These are phyloP conservation scores for Hippotragus niger DNA, from an alignment of 2,113 vertebrate genomes.

Conservation along the genomic window DNA sequence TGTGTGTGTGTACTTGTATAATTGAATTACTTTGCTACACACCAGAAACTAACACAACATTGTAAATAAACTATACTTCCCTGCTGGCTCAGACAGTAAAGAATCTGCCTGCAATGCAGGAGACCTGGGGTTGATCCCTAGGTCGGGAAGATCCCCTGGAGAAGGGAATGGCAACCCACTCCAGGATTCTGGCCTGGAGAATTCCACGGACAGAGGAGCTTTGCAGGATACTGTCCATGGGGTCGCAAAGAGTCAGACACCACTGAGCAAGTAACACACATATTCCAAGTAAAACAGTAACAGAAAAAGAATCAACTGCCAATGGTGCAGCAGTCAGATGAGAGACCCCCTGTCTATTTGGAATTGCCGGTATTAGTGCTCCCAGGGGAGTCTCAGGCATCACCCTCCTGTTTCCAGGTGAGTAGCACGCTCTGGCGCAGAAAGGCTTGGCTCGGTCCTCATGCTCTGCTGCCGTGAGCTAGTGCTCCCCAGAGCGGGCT, in stretches of 20 bases:
- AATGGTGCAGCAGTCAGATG: neutral
- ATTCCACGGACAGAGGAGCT: neutral
- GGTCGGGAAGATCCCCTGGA: neutral
- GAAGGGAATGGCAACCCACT: neutral
- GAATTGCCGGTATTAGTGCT: neutral
- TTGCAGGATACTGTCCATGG: neutral
- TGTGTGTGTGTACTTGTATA: neutral
- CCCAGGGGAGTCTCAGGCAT: neutral
- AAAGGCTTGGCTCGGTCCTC: neutral
- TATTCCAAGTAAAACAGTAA: neutral
- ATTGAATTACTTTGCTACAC: neutral
- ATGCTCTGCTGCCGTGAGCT: neutral
- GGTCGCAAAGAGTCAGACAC: neutral
- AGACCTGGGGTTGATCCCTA: neutral
- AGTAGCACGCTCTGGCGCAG: neutral
- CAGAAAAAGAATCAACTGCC: neutral
- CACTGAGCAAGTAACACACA: neutral
- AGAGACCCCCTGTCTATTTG: neutral
- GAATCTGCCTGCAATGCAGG: neutral
- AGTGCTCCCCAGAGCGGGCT: neutral
- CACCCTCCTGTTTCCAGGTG: neutral
- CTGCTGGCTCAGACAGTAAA: neutral
- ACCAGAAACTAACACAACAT: neutral
- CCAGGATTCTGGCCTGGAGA: neutral
- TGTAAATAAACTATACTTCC: neutral